Conservation (phyloP, 2,797 vertebrate species). For the Pseudopleuronectes americanus region DNA sequence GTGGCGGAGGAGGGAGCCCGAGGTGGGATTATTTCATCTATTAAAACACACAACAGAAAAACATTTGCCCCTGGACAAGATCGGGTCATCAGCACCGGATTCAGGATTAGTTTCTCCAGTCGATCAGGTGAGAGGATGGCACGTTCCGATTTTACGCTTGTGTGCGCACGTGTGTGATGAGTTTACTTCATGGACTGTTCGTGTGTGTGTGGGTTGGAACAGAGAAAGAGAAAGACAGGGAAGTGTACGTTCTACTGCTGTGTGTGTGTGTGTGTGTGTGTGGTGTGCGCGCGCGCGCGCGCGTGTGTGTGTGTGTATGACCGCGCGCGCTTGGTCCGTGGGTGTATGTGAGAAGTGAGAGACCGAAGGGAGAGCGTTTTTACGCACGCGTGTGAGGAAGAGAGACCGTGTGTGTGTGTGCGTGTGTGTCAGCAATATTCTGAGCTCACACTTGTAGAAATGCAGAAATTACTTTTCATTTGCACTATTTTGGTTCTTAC, state of each 20-base stretch:
- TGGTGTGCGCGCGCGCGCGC: no score
- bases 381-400: conserved; percentile 32
- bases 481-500: neutral
- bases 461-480: neutral
- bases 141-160: conserved; percentile 13
- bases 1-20: conserved; percentile 14
- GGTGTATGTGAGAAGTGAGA: conserved; percentile 51
- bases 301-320: neutral
- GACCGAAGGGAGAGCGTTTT: conserved; percentile 46
- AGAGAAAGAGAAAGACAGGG: neutral
- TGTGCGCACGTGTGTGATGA: conserved; percentile 8
- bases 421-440: no score
- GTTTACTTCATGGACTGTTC: conserved; percentile 33
- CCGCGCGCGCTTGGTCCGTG: conserved; percentile 9
- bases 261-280: neutral
- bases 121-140: conserved; percentile 48
- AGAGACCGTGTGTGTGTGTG: neutral
- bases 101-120: conserved; percentile 43
- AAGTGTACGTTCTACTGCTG: neutral
- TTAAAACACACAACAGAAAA: neutral
- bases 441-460: neutral
- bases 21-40: conserved; percentile 62
- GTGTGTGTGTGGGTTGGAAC: neutral
- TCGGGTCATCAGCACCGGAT: conserved; percentile 26
- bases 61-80: conserved; percentile 18